phyloP scores from a whole-genome alignment of 2,888 invertebrate genomes.

The Drosophila dives region DNA sequence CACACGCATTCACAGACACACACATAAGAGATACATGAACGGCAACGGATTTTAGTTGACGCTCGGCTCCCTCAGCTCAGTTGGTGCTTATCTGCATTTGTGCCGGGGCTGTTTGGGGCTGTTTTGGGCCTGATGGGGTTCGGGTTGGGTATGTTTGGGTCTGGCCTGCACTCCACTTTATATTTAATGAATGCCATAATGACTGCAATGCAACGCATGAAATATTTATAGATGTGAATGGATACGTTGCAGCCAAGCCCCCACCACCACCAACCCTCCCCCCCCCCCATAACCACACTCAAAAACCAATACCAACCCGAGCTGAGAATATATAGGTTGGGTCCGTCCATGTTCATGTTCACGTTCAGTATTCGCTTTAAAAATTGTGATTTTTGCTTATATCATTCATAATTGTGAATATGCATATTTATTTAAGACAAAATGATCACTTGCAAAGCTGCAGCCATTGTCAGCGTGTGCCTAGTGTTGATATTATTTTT shows the following conservation, averaged over 20 bases:
- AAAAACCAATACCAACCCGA: neutral
- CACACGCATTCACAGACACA: slow-evolving; percentile 5
- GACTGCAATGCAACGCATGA: slow-evolving; percentile 80
- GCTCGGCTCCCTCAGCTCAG: slow-evolving; percentile 50
- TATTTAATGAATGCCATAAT: slow-evolving; percentile 82
- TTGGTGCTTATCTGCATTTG: slow-evolving; percentile 58
- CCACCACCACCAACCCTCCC: neutral
- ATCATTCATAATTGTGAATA: slow-evolving; percentile 18
- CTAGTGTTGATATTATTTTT: slow-evolving; percentile 21
- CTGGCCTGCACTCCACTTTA: slow-evolving; percentile 58
- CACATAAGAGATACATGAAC: slow-evolving; percentile 74
- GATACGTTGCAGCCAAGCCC: slow-evolving; percentile 34
- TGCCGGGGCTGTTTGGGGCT: slow-evolving; percentile 15
- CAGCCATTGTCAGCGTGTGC: slow-evolving; percentile 18
- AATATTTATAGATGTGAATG: slow-evolving; percentile 76
- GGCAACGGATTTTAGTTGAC: slow-evolving; percentile 69
- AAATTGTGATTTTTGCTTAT: slow-evolving; percentile 31
- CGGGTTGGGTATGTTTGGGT: slow-evolving; percentile 5
- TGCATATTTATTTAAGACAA: slow-evolving; percentile 25
- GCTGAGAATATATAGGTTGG: slow-evolving; percentile 1
- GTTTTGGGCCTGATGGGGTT: neutral
- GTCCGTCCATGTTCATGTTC: neutral
- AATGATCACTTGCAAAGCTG: slow-evolving; percentile 44
- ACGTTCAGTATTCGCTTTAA: slow-evolving; percentile 21
- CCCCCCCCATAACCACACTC: neutral